Evolutionary conservation across 2,888 invertebrate genomes (phyloP).

Genomic region (Chromoteleia sp.): DNA sequence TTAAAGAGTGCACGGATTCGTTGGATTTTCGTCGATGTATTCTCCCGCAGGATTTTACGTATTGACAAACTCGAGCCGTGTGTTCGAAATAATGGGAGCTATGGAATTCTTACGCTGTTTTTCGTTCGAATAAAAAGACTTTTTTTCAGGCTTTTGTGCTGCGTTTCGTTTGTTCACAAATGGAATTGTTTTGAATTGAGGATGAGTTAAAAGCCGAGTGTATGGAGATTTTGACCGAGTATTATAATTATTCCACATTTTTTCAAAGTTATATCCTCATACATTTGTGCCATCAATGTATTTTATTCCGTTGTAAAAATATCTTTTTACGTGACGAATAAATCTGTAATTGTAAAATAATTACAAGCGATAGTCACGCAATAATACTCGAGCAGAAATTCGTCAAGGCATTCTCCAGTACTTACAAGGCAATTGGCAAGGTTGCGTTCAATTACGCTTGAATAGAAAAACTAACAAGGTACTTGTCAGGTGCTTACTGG

Average conservation of each 20-base stretch:
- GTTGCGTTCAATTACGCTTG: no score
- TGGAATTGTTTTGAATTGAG: slow-evolving; percentile 37
- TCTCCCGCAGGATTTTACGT: slow-evolving; percentile 35
- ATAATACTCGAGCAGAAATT: no score
- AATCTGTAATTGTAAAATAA: background rate
- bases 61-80: slow-evolving; percentile 47
- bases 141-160: slow-evolving; percentile 18
- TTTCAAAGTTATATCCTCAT: no score
- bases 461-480: no score
- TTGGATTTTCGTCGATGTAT: slow-evolving; percentile 48
- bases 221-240: background rate
- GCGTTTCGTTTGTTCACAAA: slow-evolving; percentile 11
- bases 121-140: slow-evolving; percentile 26
- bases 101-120: slow-evolving; percentile 32
- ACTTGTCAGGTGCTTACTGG: no score
- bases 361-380: background rate
- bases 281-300: no score
- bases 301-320: no score
- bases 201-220: slow-evolving; percentile 15
- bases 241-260: no score
- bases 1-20: slow-evolving; percentile 48
- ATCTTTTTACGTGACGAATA: background rate
- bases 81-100: slow-evolving; percentile 51
- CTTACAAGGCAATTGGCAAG: no score
- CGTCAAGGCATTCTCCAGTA: no score